Percentiles rank a stretch among this genome's conserved stretches.
phyloP scores from a whole-genome alignment of 2,797 vertebrate genomes.

The Cephalopachus bancanus region DNA sequence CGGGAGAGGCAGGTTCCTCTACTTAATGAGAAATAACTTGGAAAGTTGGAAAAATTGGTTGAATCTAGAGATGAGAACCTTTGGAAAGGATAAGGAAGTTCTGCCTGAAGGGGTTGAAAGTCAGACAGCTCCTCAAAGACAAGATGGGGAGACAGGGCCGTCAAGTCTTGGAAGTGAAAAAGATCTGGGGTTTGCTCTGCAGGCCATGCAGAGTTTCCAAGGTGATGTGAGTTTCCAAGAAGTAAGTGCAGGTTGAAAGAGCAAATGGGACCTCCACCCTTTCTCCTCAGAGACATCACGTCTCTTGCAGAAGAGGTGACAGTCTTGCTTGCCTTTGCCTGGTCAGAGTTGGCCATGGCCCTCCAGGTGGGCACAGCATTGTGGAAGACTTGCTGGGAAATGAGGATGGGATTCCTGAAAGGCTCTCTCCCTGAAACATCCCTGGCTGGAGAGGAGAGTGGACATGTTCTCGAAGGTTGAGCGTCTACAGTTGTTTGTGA shows the following conservation, averaged over 20 bases:
- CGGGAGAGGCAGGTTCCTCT: background rate
- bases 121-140: background rate
- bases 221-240: background rate
- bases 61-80: background rate
- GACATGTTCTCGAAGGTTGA: background rate
- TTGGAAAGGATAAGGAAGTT: background rate
- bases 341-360: background rate
- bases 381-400: background rate
- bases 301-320: background rate
- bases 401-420: background rate
- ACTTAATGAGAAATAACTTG: background rate
- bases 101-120: background rate
- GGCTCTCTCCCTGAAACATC: background rate
- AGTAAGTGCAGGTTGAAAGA: background rate
- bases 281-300: accelerated
- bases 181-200: background rate
- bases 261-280: background rate
- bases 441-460: background rate
- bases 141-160: background rate
- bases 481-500: background rate
- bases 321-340: background rate
- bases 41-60: background rate
- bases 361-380: background rate
- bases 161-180: background rate
- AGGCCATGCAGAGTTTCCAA: background rate